These are phyloP conservation scores for Agonopterix arenella DNA, from an alignment of 2,888 invertebrate genomes.

Conservation along the genomic window DNA sequence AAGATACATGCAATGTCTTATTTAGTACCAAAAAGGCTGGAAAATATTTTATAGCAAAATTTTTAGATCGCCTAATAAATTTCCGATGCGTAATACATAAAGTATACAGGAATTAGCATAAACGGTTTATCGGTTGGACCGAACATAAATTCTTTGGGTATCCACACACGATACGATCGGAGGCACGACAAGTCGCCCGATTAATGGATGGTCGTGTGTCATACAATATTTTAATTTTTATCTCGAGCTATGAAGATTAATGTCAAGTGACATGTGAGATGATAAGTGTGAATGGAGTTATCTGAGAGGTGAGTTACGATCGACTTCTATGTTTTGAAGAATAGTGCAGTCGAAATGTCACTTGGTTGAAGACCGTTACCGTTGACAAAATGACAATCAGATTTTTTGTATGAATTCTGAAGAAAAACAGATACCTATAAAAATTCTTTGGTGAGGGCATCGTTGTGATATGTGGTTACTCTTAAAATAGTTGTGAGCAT, in stretches of 20 bases:
- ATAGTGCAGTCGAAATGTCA: not conserved
- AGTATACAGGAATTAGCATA: conserved; percentile 40
- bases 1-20: no score
- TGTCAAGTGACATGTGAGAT: not conserved
- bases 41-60: conserved; percentile 14
- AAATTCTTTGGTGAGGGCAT: no score
- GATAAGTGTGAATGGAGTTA: not conserved
- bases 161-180: conserved; percentile 2
- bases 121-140: conserved; percentile 36
- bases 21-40: not conserved
- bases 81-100: conserved; percentile 36
- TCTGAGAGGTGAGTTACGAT: not conserved
- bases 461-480: no score
- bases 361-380: no score
- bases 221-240: conserved; percentile 1
- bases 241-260: not conserved
- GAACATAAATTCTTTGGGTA: conserved; percentile 17
- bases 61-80: conserved; percentile 28
- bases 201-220: conserved; percentile 4
- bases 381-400: no score
- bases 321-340: not conserved
- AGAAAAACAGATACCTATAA: no score
- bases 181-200: conserved; percentile 3
- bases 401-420: no score
- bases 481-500: no score